Evolutionary conservation across 2,888 invertebrate species (phyloP), one percentile per base, ranked within the genome.

Genomic region (Chymomyza caudatula): DNA sequence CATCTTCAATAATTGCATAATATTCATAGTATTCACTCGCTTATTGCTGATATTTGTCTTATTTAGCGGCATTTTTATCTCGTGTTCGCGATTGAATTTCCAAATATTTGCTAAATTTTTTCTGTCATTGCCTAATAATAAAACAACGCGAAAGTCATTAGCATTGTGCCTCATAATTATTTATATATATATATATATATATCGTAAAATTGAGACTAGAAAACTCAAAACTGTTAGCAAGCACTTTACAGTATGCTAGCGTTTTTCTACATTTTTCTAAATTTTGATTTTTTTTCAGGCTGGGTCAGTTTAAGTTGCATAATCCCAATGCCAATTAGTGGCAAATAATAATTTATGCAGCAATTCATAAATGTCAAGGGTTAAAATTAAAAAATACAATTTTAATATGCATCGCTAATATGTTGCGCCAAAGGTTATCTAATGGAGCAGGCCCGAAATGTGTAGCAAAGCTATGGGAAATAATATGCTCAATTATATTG

Each of bases 101-200:
- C 69, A 71, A 71, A 74, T 74, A 49, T 74, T 71, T 29, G 77
- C 74, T 66, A 65, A 77, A 74, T 42, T 64, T 37, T 77, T 67
- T 65, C 78, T 75, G 69, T 69, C 75, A 69, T 77, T 76, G 76
- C 67, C 75, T 53, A 53, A 76, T 43, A 64, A 19, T 19, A 13
- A 19, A 11, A 52, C 4, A 47, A 13, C 8, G 5, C 5, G 13
- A 54, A 54, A 53, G 51, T 55, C 61, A 61, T 61, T 61, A 61
- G 55, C 61, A 61, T 47, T 55, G 54, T 11, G 11, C 29, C 29
- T 37, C 29, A 37, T 37, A 37, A 37, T 37, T 37, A 37, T 37
- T 2, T 11, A 37, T 37, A 37, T 11, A n/a, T n/a, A n/a, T n/a
- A n/a, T n/a, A n/a, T n/a, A n/a, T n/a, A n/a, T n/a, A n/a, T n/a